Evolutionary conservation across 53 echinoderm and acorn worm species (phyloP).

Genomic region (Zoroaster sp.): DNA sequence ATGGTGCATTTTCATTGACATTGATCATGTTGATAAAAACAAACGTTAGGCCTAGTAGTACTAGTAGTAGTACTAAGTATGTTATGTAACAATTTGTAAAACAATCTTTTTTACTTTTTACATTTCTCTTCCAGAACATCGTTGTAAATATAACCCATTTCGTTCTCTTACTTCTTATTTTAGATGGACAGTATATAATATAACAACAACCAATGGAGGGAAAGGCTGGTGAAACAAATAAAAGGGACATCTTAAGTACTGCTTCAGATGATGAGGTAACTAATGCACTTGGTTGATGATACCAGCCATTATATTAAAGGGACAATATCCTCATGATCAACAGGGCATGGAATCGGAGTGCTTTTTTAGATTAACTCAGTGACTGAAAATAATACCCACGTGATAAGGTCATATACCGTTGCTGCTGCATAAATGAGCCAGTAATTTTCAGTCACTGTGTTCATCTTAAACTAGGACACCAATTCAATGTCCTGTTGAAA

Average conservation of each 20-base stretch:
- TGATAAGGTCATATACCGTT: too few species aligned
- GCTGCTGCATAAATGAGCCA: too few species aligned
- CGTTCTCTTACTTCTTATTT: background rate
- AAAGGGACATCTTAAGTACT: background rate
- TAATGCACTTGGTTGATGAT: background rate
- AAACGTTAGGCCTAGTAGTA: too few species aligned
- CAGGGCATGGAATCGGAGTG: too few species aligned
- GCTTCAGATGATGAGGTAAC: background rate
- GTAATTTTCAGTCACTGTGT: too few species aligned
- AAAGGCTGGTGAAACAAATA: background rate
- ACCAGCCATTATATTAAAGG: background rate
- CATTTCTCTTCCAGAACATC: too few species aligned
- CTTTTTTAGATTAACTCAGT: background rate
- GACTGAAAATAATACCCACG: too few species aligned
- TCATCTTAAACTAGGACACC: too few species aligned
- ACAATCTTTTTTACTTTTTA: background rate
- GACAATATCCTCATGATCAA: background rate
- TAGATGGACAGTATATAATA: background rate
- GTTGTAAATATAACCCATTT: too few species aligned
- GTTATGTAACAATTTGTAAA: background rate
- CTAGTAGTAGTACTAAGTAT: background rate
- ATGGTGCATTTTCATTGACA: too few species aligned
- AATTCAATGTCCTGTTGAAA: too few species aligned
- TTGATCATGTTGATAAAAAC: too few species aligned
- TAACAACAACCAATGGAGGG: background rate